Evolutionary conservation across 2,888 invertebrate species (phyloP).

Genomic region (Diogma glabrata): DNA sequence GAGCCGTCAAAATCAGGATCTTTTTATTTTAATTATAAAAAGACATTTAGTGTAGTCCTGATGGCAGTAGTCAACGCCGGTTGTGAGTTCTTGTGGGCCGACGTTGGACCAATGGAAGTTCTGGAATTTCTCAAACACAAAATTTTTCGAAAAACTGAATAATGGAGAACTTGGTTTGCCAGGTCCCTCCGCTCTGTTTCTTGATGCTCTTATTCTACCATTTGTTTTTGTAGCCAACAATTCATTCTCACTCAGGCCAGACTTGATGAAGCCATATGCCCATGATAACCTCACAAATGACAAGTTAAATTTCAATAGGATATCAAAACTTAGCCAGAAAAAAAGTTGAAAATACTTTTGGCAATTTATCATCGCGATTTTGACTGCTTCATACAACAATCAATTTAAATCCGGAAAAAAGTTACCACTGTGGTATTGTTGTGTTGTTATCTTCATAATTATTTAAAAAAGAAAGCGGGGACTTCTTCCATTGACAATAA

Average conservation of each 20-base stretch:
- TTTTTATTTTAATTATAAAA: not conserved
- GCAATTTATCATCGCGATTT: not conserved
- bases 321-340: not conserved
- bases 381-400: conserved; percentile 1
- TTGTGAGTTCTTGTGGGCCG: not conserved
- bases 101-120: not conserved
- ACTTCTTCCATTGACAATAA: not conserved
- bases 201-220: not conserved
- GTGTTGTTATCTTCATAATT: conserved; percentile 1
- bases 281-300: not conserved
- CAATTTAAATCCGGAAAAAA: not conserved
- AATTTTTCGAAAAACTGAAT: not conserved
- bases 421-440: not conserved
- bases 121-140: not conserved
- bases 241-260: not conserved
- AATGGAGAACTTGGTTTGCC: not conserved
- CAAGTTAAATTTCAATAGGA: not conserved
- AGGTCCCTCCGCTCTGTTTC: not conserved
- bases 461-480: not conserved
- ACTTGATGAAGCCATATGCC: not conserved
- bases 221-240: not conserved
- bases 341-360: conserved; percentile 1
- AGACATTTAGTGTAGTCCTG: not conserved
- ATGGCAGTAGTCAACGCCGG: not conserved
- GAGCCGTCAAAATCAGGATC: not conserved